Base-by-base conservation (phyloP, 1,140 invertebrate species). In the Plectus sambesii region DNA sequence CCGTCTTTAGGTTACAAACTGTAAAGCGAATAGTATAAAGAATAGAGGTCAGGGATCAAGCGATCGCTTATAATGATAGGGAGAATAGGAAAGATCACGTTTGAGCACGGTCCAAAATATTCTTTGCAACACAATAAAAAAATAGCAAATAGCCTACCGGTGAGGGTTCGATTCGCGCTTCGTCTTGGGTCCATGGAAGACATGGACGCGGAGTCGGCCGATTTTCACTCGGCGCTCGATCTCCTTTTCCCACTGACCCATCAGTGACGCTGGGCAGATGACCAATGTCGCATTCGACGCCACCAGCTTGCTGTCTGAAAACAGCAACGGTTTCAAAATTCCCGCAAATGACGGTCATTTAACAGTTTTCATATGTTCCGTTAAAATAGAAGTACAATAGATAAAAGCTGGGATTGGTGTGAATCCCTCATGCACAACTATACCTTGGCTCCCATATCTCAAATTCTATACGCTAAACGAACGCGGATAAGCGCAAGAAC, bases 171-270 rank as follows among this genome's bases (percentile, higher is more conserved):
- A 47, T n/a, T 82, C 79, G 26, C 88, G 74, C 29, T 61, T 61
- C 8, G 56, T 59, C 51, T 81, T 81, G 2, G 75, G 72, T 1
- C 88, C 88, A 72, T 94, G 87, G 74, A 85, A 85, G 12, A 85
- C 57, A 47, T 77, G 66, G 8, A 83, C 78, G 12, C 76, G 74
- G 1, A 92, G 65, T 0, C 75, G 57, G 48, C 80, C 74, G 17
- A 73, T 68, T 38, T 73, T 73, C 33, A 81, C 77, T 58, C 81
- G 79, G 3, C 73, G 77, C 2, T 72, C 61, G 19, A 90, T 79
- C 73, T 94, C 89, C 15, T 71, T 74, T 48, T 82, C 77, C 90
- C 90, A 96, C 66, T 94, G 89, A 51, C 75, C 70, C 20, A 79
- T 63, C 12, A 78, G 53, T 0, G 74, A 75, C 6, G 88, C 86